A percentile compares a stretch with the other conserved stretches of the same genome.
These are phyloP conservation scores for Setipinna tenuifilis DNA, from an alignment of 2,797 vertebrate species.

Conservation along the genomic window DNA sequence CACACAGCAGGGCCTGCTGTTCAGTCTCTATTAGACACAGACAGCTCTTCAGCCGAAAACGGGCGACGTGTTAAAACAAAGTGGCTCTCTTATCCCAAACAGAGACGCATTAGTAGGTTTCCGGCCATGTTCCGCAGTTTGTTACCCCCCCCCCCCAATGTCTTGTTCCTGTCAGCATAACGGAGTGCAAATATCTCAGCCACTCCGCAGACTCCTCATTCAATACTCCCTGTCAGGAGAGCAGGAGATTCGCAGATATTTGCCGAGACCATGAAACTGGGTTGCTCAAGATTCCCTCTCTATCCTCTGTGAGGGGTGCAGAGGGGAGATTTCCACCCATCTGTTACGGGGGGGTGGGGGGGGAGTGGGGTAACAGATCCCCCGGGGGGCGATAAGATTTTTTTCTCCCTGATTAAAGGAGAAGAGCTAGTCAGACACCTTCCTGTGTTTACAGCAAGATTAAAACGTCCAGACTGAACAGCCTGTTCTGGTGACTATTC, in stretches of 20 bases:
- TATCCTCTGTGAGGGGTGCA: neutral
- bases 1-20: neutral
- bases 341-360: too few relatives aligned
- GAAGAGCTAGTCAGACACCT: neutral
- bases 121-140: neutral
- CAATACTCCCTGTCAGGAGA: too few relatives aligned
- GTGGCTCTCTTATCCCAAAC: neutral
- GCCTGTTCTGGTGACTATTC: neutral
- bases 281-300: neutral
- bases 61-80: neutral
- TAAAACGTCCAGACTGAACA: neutral
- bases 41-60: neutral
- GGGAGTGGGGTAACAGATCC: neutral
- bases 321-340: neutral
- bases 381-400: neutral
- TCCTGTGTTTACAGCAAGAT: neutral
- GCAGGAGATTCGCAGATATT: neutral
- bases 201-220: neutral
- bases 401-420: neutral
- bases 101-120: conserved; percentile 1
- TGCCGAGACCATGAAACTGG: neutral
- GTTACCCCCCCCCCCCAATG: neutral
- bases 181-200: neutral
- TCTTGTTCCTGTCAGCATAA: conserved; percentile 6
- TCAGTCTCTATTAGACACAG: neutral